These are phyloP conservation scores for Pithys albifrons DNA, from an alignment of 2,113 vertebrate genomes.

Conservation along the genomic window DNA sequence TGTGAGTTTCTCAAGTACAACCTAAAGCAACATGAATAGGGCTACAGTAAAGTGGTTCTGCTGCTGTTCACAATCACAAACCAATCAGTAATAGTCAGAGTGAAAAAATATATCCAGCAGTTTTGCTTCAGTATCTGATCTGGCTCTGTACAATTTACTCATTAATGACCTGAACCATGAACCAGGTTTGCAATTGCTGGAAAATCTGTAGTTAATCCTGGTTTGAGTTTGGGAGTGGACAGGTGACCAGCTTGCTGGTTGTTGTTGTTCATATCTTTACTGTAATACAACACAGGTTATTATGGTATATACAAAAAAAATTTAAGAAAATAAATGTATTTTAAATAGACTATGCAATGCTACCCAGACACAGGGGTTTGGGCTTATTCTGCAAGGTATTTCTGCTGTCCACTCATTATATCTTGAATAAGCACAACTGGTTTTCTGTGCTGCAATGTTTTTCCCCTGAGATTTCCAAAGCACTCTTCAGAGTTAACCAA, in stretches of 20 bases:
- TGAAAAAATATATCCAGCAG: background rate
- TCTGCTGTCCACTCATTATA: background rate
- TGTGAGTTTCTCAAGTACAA: background rate
- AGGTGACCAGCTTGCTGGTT: background rate
- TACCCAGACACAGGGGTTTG: background rate
- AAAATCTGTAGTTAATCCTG: background rate
- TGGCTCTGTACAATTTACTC: background rate
- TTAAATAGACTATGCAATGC: background rate
- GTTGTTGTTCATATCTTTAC: background rate
- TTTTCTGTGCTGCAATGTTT: background rate
- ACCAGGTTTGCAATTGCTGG: background rate
- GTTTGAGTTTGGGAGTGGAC: background rate
- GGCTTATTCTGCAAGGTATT: background rate
- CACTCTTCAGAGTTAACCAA: background rate
- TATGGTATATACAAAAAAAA: background rate
- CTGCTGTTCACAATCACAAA: background rate
- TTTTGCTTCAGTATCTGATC: background rate
- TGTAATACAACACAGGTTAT: background rate
- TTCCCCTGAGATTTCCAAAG: background rate
- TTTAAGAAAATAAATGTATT: background rate
- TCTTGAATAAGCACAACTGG: background rate
- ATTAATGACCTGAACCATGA: background rate
- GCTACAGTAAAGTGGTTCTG: background rate
- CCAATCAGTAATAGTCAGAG: background rate
- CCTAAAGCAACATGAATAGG: background rate